These are phyloP conservation scores for Platycnemis pennipes DNA, from an alignment of 2,888 invertebrate genomes.

Conservation along the genomic window DNA sequence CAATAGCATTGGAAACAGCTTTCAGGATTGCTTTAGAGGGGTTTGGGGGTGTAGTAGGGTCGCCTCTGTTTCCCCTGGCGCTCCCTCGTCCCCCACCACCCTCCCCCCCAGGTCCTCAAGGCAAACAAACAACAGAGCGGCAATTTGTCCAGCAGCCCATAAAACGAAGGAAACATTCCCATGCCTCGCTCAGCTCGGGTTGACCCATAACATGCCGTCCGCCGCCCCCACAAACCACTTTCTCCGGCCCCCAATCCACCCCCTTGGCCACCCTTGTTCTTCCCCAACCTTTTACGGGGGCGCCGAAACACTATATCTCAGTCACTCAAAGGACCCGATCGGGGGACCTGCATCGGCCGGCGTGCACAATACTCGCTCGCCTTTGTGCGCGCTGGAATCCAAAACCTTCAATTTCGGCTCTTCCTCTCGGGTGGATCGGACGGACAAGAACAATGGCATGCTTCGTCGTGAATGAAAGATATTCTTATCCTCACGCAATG, in stretches of 20 bases:
- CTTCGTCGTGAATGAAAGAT: too few relatives aligned
- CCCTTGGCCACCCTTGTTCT: conserved; percentile 13
- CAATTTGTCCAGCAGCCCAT: conserved; percentile 54
- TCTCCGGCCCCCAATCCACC: background rate
- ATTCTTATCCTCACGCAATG: too few relatives aligned
- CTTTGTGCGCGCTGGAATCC: too few relatives aligned
- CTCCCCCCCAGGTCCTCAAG: background rate
- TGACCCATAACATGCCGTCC: conserved; percentile 33
- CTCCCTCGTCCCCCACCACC: background rate
- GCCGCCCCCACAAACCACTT: background rate
- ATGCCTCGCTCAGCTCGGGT: background rate
- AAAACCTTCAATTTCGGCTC: background rate
- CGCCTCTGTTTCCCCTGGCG: too few relatives aligned
- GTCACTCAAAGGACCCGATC: conserved; percentile 6
- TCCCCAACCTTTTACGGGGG: background rate
- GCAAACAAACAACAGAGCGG: conserved; percentile 54
- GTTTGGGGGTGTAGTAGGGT: too few relatives aligned
- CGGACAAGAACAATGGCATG: too few relatives aligned
- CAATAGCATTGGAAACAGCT: too few relatives aligned
- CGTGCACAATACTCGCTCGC: background rate
- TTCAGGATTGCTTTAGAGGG: too few relatives aligned
- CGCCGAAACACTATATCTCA: conserved; percentile 2
- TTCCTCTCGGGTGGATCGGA: background rate
- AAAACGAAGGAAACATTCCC: conserved; percentile 51
- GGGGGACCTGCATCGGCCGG: background rate